A percentile compares a stretch with the other conserved stretches of the same genome.
phyloP scores from a whole-genome alignment of 1,140 invertebrate species.

The Sycophaga agraensis region DNA sequence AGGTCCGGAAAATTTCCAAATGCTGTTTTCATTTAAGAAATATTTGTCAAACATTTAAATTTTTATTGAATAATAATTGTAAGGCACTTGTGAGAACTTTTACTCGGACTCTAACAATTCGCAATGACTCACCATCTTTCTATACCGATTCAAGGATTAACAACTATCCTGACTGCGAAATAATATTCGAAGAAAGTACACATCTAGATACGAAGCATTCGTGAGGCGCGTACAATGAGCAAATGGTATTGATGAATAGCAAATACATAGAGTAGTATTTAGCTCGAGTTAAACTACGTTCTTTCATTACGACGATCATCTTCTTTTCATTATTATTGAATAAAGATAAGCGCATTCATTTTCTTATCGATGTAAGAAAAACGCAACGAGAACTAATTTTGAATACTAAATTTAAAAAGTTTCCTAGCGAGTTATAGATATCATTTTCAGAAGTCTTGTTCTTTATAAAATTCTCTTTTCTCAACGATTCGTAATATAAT shows the following conservation, averaged over 20 bases:
- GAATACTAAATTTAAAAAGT: neutral
- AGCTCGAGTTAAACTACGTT: neutral
- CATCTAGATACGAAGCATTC: slow-evolving; percentile 1
- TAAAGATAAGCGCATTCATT: neutral
- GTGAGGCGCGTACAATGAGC: neutral
- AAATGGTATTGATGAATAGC: neutral
- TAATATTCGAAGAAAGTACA: slow-evolving; percentile 1
- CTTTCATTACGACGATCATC: neutral
- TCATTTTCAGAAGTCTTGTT: neutral
- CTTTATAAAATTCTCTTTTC: neutral
- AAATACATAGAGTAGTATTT: neutral
- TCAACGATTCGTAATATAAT: neutral
- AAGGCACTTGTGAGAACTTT: slow-evolving; percentile 2
- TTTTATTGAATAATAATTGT: neutral
- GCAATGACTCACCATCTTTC: neutral
- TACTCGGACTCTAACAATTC: neutral
- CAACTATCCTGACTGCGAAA: slow-evolving; percentile 4
- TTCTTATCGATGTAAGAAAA: neutral
- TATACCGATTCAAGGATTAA: neutral
- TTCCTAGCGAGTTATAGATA: neutral
- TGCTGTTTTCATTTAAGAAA: too few relatives aligned
- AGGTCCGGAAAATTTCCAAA: too few relatives aligned
- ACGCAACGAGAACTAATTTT: neutral
- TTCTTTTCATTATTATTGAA: neutral
- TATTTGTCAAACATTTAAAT: neutral